phyloP scores from a whole-genome alignment of 2,113 vertebrate species.

The Saguinus midas region DNA sequence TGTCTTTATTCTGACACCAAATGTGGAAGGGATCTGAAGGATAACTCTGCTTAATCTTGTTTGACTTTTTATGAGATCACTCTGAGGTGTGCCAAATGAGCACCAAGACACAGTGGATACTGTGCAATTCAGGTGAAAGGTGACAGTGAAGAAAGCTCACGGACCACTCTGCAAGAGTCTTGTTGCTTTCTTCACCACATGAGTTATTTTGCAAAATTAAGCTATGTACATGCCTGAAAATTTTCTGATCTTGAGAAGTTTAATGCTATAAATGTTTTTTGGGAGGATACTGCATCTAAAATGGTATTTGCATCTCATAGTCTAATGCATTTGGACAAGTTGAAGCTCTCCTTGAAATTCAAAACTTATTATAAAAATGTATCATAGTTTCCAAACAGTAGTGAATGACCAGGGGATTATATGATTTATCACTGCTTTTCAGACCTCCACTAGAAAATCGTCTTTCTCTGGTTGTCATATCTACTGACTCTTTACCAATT shows the following conservation, averaged over 20 bases:
- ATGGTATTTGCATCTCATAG: constrained; percentile 3
- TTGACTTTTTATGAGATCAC: not conserved
- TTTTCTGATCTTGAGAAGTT: constrained; percentile 48
- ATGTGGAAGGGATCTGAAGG: not conserved
- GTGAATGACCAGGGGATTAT: constrained; percentile 23
- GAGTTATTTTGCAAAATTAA: constrained; percentile 31
- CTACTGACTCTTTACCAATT: constrained; percentile 19
- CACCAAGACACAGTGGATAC: not conserved
- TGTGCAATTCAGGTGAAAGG: not conserved
- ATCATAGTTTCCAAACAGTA: constrained; percentile 47
- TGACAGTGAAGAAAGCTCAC: not conserved
- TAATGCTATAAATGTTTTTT: constrained; percentile 24
- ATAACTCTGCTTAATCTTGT: not conserved
- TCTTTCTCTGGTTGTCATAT: not conserved
- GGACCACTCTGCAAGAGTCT: not conserved
- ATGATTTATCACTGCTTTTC: constrained; percentile 51
- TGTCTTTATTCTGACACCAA: not conserved
- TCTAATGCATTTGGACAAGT: constrained; percentile 39
- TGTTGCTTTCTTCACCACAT: not conserved
- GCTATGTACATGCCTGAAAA: not conserved
- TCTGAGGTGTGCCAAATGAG: not conserved
- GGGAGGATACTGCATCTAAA: not conserved
- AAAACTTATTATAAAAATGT: constrained; percentile 54
- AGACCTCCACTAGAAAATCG: constrained; percentile 50
- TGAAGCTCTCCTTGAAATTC: constrained; percentile 57